Base-by-base conservation (phyloP, 2,797 vertebrate genomes). In the Orestias chungarensis region DNA sequence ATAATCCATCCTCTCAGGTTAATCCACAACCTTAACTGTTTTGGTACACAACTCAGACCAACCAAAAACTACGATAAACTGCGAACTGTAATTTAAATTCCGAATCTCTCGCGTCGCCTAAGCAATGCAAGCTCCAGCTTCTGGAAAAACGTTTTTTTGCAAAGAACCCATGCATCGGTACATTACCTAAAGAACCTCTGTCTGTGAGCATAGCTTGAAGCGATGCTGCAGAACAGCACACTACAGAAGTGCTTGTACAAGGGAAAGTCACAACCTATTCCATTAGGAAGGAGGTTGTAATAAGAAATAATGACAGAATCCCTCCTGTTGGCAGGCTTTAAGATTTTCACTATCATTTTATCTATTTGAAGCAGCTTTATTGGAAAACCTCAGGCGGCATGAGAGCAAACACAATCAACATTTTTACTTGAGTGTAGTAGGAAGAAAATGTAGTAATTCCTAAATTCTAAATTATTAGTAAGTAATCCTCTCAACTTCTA, bases 121-220 rank as follows among this genome's bases (percentile, higher is more conserved):
- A 84, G 79, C 66, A 61, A 89, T 86, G 79, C 75, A 65, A 82
- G 85, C 86, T 88, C 70, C 17, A 57, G 75, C 77, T 86, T 88
- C 75, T 80, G 81, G 85, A 88, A 92, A 92, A 90, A 88, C 90
- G 82, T 91, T 88, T 91, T 88, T 91, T 92, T 91, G 91, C 88
- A 78, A 87, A 68, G 27, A 86, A 83, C 50, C 76, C 81, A 89
- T 83, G 78, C 80, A 90, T 84, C 83, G 70, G 80, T 83, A 84
- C 81, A 76, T 82, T 42, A 84, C 84, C 87, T 77, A 84, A n/a
- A n/a, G n/a, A 82, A 85, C 87, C 82, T 84, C 78, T 65, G 79
- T 86, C 83, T 74, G 43, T 64, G 68, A 89, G 84, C 82, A 79
- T 67, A 78, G 81, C 83, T 84, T 23, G 70, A 85, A 82, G 84